Percentiles rank a stretch among this genome's conserved stretches.
These are phyloP conservation scores for Zosterops borbonicus DNA, from an alignment of 2,113 vertebrate species.

Conservation along the genomic window DNA sequence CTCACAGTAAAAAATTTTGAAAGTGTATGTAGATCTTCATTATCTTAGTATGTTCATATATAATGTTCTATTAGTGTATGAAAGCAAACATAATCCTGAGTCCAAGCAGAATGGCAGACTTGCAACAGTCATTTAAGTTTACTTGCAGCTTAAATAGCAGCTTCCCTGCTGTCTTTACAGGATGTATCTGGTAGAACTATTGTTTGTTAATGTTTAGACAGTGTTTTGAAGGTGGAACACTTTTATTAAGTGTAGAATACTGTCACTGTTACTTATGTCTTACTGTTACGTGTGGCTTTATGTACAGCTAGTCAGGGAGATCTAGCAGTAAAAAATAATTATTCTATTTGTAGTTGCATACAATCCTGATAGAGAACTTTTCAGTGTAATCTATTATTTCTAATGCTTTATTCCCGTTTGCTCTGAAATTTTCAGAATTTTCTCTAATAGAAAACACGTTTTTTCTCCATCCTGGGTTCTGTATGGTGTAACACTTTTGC, in stretches of 20 bases:
- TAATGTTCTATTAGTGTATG: neutral
- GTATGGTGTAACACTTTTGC: neutral
- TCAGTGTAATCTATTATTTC: neutral
- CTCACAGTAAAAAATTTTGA: neutral
- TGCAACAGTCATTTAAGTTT: neutral
- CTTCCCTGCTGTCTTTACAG: neutral
- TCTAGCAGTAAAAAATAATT: neutral
- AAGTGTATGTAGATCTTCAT: neutral
- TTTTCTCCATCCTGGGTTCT: neutral
- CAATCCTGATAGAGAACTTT: neutral
- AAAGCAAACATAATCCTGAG: neutral
- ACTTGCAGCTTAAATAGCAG: neutral
- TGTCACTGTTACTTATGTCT: neutral
- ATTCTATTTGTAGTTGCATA: neutral
- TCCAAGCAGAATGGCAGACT: neutral
- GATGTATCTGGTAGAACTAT: neutral
- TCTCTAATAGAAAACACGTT: neutral
- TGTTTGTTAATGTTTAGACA: neutral
- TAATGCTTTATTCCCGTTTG: neutral
- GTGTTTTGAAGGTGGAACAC: neutral
- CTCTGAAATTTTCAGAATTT: neutral
- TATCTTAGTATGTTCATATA: neutral
- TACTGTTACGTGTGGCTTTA: neutral
- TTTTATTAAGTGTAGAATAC: neutral
- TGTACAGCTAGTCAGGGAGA: neutral